Evolutionary conservation across 2,888 invertebrate species (phyloP).

Genomic region (Imbricaverruca yamaguchii): DNA sequence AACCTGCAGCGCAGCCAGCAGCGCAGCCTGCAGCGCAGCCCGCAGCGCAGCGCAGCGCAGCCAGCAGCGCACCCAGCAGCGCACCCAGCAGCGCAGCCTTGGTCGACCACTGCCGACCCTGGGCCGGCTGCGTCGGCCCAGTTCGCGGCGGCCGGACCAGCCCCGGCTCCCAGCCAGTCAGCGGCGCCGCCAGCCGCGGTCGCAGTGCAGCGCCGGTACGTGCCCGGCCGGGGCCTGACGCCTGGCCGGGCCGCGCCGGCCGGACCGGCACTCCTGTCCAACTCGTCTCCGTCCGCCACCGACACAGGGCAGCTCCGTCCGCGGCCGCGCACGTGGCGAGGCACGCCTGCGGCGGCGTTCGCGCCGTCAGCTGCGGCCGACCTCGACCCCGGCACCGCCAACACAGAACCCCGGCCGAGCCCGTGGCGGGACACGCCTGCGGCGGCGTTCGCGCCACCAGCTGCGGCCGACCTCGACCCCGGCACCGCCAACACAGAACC

Average conservation of each 20-base stretch:
- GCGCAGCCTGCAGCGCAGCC: neutral
- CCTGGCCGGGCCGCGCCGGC: neutral
- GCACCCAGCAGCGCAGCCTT: conserved; percentile 11
- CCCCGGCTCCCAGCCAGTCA: neutral
- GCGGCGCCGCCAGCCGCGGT: neutral
- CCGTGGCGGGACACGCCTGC: neutral
- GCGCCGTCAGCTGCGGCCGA: neutral
- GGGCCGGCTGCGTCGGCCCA: neutral
- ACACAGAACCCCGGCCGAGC: neutral
- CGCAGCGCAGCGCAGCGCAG: neutral
- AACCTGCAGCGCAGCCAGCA: neutral
- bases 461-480: neutral
- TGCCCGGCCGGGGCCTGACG: neutral
- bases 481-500: neutral
- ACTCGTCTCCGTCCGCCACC: neutral
- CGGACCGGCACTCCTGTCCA: neutral
- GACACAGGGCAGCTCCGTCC: neutral
- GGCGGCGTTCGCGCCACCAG: neutral
- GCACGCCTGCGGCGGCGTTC: neutral
- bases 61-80: neutral
- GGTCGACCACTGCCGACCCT: neutral
- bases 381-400: neutral
- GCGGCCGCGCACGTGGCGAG: neutral
- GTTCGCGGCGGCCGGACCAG: neutral
- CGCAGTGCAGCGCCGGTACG: neutral